Conservation (phyloP, 2,888 invertebrate genomes). For the Holacanthella duospinosa region DNA sequence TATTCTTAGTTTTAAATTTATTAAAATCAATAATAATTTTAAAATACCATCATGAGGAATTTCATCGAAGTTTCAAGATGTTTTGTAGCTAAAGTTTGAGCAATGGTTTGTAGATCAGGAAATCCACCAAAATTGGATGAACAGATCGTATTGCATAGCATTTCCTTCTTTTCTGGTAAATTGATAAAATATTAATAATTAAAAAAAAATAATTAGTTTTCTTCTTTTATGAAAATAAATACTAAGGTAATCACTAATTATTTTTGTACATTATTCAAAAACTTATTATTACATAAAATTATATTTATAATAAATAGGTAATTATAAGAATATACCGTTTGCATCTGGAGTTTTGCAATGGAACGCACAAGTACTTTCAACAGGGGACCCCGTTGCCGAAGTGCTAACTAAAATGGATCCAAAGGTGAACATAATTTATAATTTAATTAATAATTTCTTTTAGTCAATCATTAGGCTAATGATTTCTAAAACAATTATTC, state of each 20-base stretch:
- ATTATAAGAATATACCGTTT: too few species aligned
- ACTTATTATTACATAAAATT: too few species aligned
- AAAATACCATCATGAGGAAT: conserved; percentile 28
- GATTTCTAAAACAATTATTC: too few species aligned
- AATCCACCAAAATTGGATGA: conserved; percentile 26
- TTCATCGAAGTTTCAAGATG: conserved; percentile 28
- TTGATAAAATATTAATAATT: conserved; percentile 1
- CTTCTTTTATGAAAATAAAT: neutral
- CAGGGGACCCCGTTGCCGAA: too few species aligned
- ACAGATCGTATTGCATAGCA: conserved; percentile 11
- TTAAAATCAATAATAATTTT: conserved; percentile 1
- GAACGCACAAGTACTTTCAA: too few species aligned
- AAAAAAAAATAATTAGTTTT: neutral
- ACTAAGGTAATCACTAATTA: neutral
- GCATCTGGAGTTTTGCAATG: too few species aligned
- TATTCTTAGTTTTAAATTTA: neutral
- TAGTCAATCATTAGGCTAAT: too few species aligned
- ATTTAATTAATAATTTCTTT: too few species aligned
- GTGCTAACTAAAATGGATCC: too few species aligned
- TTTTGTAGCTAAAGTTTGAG: conserved; percentile 17
- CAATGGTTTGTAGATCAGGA: conserved; percentile 13
- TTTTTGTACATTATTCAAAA: too few species aligned
- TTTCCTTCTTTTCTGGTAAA: neutral
- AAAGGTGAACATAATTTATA: too few species aligned
- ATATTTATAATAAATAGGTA: too few species aligned